These are phyloP conservation scores for Hippocampus comes DNA, from an alignment of 2,113 vertebrate genomes.

Conservation along the genomic window DNA sequence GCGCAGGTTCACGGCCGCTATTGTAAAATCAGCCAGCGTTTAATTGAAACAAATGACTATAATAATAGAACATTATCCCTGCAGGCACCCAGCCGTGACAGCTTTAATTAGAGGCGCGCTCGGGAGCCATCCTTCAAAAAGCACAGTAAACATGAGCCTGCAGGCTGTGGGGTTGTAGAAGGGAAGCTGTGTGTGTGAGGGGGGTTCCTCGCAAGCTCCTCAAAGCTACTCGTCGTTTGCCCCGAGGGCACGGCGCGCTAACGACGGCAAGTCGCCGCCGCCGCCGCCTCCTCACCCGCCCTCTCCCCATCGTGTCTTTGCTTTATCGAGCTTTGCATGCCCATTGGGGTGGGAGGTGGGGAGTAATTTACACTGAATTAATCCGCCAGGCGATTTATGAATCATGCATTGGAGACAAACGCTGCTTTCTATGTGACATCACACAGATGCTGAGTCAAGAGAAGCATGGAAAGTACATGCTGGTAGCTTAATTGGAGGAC, in stretches of 20 bases:
- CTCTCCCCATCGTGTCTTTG: slow-evolving; percentile 42
- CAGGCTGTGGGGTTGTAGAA: slow-evolving; percentile 46
- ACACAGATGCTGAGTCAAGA: slow-evolving; percentile 45
- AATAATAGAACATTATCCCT: slow-evolving; percentile 99
- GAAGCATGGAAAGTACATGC: slow-evolving; percentile 18
- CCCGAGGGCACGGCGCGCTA: slow-evolving; percentile 70
- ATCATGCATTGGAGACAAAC: slow-evolving; percentile 64
- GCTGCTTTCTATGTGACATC: slow-evolving; percentile 40
- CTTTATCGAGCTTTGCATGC: slow-evolving; percentile 57
- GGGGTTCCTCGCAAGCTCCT: slow-evolving; percentile 43
- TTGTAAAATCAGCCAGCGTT: slow-evolving; percentile 99
- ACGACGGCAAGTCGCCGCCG: slow-evolving; percentile 55
- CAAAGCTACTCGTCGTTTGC: slow-evolving; percentile 68
- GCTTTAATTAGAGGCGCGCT: slow-evolving; percentile 98
- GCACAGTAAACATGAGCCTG: slow-evolving; percentile 73
- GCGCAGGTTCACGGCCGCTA: slow-evolving; percentile 96
- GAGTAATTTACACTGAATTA: slow-evolving; percentile 73
- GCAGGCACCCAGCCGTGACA: slow-evolving; percentile 92
- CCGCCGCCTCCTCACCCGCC: slow-evolving; percentile 19
- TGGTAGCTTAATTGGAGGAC: neutral
- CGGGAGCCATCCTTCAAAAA: slow-evolving; percentile 93
- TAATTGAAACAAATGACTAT: slow-evolving; percentile 99
- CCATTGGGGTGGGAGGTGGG: slow-evolving; percentile 21
- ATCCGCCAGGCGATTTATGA: slow-evolving; percentile 71
- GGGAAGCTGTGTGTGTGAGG: neutral